Base-by-base conservation (phyloP, 1,140 invertebrate species). In the Rhagoletis zephyria region DNA sequence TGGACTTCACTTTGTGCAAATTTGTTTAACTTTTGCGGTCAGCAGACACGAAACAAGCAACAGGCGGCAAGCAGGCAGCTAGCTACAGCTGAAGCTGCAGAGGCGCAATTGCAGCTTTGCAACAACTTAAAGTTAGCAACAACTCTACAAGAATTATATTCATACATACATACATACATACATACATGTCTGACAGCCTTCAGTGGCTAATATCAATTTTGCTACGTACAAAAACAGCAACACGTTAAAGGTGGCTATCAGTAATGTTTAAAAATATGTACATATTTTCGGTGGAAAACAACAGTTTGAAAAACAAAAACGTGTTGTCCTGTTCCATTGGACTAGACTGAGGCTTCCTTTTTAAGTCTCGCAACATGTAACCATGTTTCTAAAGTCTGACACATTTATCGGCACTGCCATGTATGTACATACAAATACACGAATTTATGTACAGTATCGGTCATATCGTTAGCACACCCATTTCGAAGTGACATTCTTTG, bases 1-100 rank as follows among this genome's bases (percentile, higher is more conserved):
- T 56, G 51, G 74, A 81, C 51, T 81, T 81, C 56, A 56, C 74
- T 81, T 81, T 81, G 67, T 48, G 14, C n/a, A 42, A 74, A 74
- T 74, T 74, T 81, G 48, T 59, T 81, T 81, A 56, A 56, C 74
- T 81, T 77, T 81, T 81, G 74, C 74, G 74, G 74, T 81, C 74
- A 81, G n/a, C 48, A 81, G 74, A 81, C 48, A 81, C 7, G 48
- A 30, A n/a, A 14, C 61, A 63, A 63, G 61, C 61, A 63, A 63
- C 61, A 63, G 16, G 7, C 61, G n/a, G n/a, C 61, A 14, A 14
- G n/a, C 61, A 63, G n/a, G 12, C 61, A 63, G n/a, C 61, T 63
- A 63, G 16, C 61, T 4, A 63, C 4, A 63, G 61, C n/a, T 63
- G 51, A 30, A 56, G 51, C 51, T 63, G 7, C 61, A 14, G n/a